Evolutionary conservation across 2,888 invertebrate species (phyloP).

Genomic region (Coleophora deauratella): DNA sequence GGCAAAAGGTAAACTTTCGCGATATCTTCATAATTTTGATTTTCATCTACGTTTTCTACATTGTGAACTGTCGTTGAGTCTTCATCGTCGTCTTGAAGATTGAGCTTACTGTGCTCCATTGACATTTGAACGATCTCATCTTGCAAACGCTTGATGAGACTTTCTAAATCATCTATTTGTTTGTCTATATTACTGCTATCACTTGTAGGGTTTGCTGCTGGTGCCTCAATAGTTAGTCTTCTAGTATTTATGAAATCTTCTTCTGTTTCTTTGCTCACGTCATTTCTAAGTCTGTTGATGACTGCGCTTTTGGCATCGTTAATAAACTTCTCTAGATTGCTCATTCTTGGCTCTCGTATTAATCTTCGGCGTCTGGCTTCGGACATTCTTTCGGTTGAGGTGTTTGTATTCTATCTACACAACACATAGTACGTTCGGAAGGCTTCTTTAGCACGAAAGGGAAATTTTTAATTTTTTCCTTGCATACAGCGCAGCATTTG

Average conservation of each 20-base stretch:
- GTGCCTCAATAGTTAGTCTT: conserved; percentile 21
- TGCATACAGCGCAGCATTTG: conserved; percentile 35
- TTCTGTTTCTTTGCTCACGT: conserved; percentile 18
- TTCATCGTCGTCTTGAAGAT: background rate
- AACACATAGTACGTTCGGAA: too few relatives aligned
- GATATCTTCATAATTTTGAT: too few relatives aligned
- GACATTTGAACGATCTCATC: conserved; percentile 37
- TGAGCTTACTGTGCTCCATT: background rate
- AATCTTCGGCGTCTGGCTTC: background rate
- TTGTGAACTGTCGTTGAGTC: background rate
- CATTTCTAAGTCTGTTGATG: conserved; percentile 25
- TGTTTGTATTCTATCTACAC: conserved; percentile 11
- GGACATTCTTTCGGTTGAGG: too few relatives aligned
- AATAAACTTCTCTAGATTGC: conserved; percentile 29
- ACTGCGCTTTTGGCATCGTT: conserved; percentile 9
- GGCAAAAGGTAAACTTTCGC: too few relatives aligned
- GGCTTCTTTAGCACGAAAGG: conserved; percentile 12
- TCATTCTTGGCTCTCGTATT: conserved; percentile 32
- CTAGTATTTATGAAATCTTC: conserved; percentile 21
- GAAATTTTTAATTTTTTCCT: conserved; percentile 47
- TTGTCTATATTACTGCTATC: conserved; percentile 28
- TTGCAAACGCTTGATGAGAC: conserved; percentile 35
- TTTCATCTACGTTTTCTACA: background rate
- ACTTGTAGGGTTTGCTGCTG: conserved; percentile 11
- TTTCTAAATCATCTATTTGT: conserved; percentile 40